Conservation (phyloP, 1,140 invertebrate genomes). For the Drosophila orosa region DNA sequence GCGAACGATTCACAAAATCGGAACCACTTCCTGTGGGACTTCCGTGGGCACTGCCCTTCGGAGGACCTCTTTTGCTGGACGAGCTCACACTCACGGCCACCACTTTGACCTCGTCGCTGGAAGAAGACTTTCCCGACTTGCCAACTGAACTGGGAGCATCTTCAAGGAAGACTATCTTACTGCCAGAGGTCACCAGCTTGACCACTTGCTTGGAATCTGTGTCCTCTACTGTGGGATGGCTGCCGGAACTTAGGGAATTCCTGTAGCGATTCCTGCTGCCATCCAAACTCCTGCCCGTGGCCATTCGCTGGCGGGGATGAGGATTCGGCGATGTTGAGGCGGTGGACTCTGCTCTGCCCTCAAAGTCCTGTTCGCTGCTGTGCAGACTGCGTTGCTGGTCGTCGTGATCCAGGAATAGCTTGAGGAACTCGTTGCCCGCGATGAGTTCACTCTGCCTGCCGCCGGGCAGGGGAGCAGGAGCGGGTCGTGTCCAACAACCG, state of each 20-base stretch:
- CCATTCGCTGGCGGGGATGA: conserved; percentile 17
- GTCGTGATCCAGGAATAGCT: conserved; percentile 76
- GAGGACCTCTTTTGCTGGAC: conserved; percentile 65
- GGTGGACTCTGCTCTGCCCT: conserved; percentile 35
- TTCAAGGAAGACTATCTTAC: conserved; percentile 82
- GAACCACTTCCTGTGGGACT: conserved; percentile 41
- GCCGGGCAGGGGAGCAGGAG: conserved; percentile 33
- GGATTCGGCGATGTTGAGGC: conserved; percentile 9
- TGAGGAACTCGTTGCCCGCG: conserved; percentile 82
- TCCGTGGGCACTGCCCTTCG: conserved; percentile 22
- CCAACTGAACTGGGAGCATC: conserved; percentile 43
- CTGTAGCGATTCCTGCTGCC: conserved; percentile 60
- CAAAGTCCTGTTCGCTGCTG: conserved; percentile 60
- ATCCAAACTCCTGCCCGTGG: conserved; percentile 62
- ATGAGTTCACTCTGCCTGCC: conserved; percentile 75
- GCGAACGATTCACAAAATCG: conserved; percentile 79
- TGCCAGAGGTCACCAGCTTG: conserved; percentile 76
- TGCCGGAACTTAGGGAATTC: conserved; percentile 47
- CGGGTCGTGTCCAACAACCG: conserved; percentile 48
- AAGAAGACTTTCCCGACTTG: conserved; percentile 27
- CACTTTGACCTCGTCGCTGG: conserved; percentile 75
- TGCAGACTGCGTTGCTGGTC: conserved; percentile 71
- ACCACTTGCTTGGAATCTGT: conserved; percentile 54
- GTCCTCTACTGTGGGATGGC: conserved; percentile 25
- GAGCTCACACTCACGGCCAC: conserved; percentile 80